phyloP scores from a whole-genome alignment of 2,888 invertebrate genomes.

The Bellardia bayeri region DNA sequence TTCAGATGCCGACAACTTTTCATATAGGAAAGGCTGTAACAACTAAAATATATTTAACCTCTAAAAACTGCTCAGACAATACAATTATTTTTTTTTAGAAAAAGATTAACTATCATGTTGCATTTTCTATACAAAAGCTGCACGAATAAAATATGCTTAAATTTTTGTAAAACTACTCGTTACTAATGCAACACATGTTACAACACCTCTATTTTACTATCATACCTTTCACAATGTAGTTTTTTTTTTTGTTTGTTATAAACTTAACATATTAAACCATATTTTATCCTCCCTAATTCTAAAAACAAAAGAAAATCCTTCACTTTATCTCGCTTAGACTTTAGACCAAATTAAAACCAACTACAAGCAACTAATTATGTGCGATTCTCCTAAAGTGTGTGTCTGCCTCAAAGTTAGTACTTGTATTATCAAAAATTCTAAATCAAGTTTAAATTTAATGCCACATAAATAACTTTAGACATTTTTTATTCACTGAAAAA shows the following conservation, averaged over 20 bases:
- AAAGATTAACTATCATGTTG: too few species aligned
- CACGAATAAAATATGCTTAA: too few species aligned
- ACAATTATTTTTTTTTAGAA: too few species aligned
- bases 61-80: too few species aligned
- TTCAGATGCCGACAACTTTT: too few species aligned
- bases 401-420: slow-evolving; percentile 15
- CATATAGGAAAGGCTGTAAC: too few species aligned
- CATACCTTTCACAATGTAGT: neutral
- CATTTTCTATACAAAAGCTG: too few species aligned
- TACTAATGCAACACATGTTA: too few species aligned
- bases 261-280: neutral
- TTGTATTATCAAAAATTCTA: slow-evolving; percentile 57
- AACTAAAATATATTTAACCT: too few species aligned
- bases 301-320: slow-evolving; percentile 7
- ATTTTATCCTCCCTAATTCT: neutral
- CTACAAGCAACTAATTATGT: slow-evolving; percentile 49
- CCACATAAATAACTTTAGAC: slow-evolving; percentile 64
- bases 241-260: neutral
- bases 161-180: too few species aligned
- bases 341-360: slow-evolving; percentile 9
- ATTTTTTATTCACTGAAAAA: slow-evolving; percentile 6
- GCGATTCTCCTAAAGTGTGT: slow-evolving; percentile 34
- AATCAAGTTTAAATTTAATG: slow-evolving; percentile 71
- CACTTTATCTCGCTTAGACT: slow-evolving; percentile 23
- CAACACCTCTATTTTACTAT: too few species aligned